phyloP scores from a whole-genome alignment of 2,797 vertebrate genomes.

The Malacoctenus gilli region DNA sequence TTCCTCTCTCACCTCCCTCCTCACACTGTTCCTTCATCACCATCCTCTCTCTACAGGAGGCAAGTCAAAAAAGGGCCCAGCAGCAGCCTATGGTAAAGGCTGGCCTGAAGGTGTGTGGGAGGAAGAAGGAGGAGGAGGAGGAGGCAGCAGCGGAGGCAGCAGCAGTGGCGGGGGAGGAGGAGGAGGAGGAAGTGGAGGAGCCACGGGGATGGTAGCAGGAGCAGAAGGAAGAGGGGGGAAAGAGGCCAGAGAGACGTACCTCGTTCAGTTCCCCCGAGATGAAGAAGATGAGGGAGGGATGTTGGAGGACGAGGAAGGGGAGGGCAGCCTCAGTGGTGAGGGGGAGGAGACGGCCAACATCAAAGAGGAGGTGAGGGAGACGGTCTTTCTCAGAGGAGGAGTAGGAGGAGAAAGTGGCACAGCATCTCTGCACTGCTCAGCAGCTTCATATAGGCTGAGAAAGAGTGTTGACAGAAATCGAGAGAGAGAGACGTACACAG shows the following conservation, averaged over 20 bases:
- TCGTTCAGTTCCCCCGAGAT: constrained; percentile 76
- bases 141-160: neutral
- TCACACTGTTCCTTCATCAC: constrained; percentile 34
- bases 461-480: constrained; percentile 19
- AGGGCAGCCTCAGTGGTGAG: constrained; percentile 74
- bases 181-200: constrained; percentile 62
- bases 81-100: constrained; percentile 71
- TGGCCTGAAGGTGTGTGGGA: constrained; percentile 80
- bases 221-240: constrained; percentile 74
- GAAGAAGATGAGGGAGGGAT: constrained; percentile 74
- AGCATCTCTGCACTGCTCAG: constrained; percentile 58
- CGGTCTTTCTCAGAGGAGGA: constrained; percentile 66
- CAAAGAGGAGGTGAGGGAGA: constrained; percentile 83
- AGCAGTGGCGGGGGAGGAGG: constrained; percentile 28
- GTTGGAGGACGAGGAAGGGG: constrained; percentile 80
- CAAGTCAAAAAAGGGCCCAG: constrained; percentile 76
- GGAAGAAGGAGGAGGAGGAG: constrained; percentile 67
- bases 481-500: constrained; percentile 32
- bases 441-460: constrained; percentile 41
- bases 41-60: constrained; percentile 76
- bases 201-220: constrained; percentile 64
- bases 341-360: constrained; percentile 80
- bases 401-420: constrained; percentile 73
- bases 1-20: constrained; percentile 47
- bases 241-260: constrained; percentile 81